Base-by-base conservation (phyloP, 2,888 invertebrate genomes). In the Dynastes grantii region DNA sequence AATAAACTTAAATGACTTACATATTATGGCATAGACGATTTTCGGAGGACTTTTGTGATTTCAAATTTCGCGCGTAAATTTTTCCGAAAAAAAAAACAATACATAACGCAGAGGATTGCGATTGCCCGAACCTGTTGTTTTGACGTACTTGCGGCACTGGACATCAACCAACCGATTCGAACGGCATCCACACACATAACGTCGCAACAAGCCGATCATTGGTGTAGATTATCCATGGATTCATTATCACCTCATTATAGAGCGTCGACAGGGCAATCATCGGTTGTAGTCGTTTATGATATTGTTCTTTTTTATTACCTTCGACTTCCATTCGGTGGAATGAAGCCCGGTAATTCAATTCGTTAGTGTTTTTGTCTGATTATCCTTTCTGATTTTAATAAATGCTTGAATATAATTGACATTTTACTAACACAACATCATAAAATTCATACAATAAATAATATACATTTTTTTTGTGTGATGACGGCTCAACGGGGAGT, bases 221-320 rank as follows among this genome's bases (percentile, higher is more conserved):
- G 85, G 84, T 85, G 84, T 83, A 86, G 86, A 87, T 87, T 86
- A 86, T 84, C 85, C 84, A 82, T 82, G 84, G 83, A 85, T 85
- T 86, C 86, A 87, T 87, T 87, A 87, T 86, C 86, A 86, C 85
- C 85, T 87, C 86, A 87, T 87, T 86, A 84, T 83, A 82, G 80
- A 80, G 80, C 79, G 79, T 75, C 77, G 79, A 79, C 79, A 79
- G 79, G 9, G 67, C 77, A 61, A 75, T 73, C 65, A 79, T 77
- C 61, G 73, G 73, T 61, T 63, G 63, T 63, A 61, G 45, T 61
- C 73, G 73, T 61, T 75, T 75, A 61, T 61, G 73, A 75, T 29
- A 68, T 61, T 61, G 73, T 75, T 75, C 61, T 75, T 75, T 71
- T 71, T 75, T 75, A 75, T 75, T 75, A 75, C 73, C 27, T 61